These are phyloP conservation scores for Laothoe populi DNA, from an alignment of 2,888 invertebrate species.

Conservation along the genomic window DNA sequence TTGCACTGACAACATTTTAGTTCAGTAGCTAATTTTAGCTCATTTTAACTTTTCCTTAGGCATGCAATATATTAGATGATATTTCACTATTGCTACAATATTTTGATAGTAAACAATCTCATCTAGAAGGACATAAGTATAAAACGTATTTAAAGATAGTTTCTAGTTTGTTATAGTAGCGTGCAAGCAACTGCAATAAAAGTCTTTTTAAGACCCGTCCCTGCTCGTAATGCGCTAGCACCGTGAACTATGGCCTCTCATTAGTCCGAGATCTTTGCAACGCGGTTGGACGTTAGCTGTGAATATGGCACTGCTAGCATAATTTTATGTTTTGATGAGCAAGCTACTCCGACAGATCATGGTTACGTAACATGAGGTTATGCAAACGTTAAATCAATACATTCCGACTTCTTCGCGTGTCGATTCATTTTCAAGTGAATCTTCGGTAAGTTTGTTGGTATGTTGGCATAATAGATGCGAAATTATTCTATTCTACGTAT, in stretches of 20 bases:
- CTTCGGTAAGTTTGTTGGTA: neutral
- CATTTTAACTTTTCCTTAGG: no score
- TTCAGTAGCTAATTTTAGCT: no score
- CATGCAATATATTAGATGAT: no score
- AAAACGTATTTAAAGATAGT: no score
- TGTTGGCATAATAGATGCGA: neutral
- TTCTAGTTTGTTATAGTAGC: no score
- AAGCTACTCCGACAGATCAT: neutral
- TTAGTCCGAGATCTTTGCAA: neutral
- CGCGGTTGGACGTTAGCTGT: neutral
- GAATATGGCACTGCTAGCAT: slow-evolving; percentile 1
- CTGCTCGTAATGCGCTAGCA: neutral
- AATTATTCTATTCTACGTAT: neutral
- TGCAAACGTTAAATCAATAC: slow-evolving; percentile 20
- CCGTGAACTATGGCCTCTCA: neutral
- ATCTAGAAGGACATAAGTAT: no score
- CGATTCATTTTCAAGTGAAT: slow-evolving; percentile 17
- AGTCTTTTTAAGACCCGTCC: neutral
- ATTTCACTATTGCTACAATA: no score
- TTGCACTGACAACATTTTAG: no score
- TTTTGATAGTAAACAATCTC: no score
- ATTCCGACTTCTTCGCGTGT: neutral
- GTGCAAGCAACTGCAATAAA: neutral
- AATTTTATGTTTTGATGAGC: slow-evolving; percentile 22
- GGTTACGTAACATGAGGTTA: slow-evolving; percentile 15